Percentiles rank a stretch among this genome's conserved stretches.
These are phyloP conservation scores for Dipodomys stephensi DNA, from an alignment of 2,113 vertebrate species.

Conservation along the genomic window DNA sequence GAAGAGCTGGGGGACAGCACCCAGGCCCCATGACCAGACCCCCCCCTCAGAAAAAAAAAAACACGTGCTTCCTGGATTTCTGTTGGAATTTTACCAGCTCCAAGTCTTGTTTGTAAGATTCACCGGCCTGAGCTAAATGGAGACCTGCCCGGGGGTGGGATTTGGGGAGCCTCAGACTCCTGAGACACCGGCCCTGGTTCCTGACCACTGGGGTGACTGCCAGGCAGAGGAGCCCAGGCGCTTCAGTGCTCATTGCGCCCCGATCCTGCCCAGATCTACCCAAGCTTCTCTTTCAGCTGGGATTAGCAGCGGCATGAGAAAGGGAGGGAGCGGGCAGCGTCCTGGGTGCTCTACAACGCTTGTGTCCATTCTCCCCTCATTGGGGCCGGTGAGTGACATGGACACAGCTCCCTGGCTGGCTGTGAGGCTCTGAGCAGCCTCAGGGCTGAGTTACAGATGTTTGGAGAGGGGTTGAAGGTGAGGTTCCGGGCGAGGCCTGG, in stretches of 20 bases:
- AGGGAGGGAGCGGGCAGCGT: neutral
- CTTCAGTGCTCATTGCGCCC: no score
- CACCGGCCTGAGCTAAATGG: no score
- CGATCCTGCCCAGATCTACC: neutral
- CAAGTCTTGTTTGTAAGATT: neutral
- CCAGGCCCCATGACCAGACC: no score
- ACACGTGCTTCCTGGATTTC: neutral
- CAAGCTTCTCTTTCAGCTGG: neutral
- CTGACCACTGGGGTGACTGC: accelerated
- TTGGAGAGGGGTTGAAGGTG: neutral
- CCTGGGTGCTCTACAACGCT: neutral
- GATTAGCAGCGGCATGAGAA: neutral
- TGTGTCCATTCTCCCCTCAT: neutral
- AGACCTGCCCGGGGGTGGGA: no score
- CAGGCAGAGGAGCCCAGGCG: neutral
- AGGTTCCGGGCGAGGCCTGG: neutral
- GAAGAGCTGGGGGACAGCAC: no score
- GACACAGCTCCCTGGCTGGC: neutral
- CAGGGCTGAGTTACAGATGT: neutral
- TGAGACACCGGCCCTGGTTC: no score
- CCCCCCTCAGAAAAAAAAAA: neutral
- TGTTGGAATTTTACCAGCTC: neutral
- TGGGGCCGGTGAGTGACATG: neutral
- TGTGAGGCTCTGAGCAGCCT: accelerated
- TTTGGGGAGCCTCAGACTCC: no score